Percentiles rank a stretch among this genome's conserved stretches.
These are phyloP conservation scores for Magallana angulata DNA, from an alignment of 1,140 invertebrate genomes.

Conservation along the genomic window DNA sequence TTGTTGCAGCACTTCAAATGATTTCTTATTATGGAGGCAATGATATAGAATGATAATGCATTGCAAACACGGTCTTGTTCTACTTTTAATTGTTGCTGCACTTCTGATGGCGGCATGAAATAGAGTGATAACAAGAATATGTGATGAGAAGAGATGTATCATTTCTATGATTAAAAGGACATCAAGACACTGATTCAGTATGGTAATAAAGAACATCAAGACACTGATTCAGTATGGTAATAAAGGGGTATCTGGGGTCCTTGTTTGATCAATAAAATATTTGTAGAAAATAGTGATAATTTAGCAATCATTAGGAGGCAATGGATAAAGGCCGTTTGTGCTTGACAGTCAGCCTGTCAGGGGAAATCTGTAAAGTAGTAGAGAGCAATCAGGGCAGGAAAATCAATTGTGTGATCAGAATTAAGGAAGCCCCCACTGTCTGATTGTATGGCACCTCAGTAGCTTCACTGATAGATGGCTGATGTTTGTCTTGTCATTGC, in stretches of 20 bases:
- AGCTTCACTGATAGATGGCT: slow-evolving; percentile 28
- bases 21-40: no score
- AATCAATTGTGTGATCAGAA: slow-evolving; percentile 38
- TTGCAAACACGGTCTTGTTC: no score
- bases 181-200: neutral
- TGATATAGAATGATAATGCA: no score
- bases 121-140: no score
- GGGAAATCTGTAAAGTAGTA: slow-evolving; percentile 35
- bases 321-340: slow-evolving; percentile 22
- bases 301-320: slow-evolving; percentile 12
- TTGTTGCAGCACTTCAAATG: no score
- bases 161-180: no score
- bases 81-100: no score
- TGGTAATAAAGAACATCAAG: neutral
- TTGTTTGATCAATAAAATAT: slow-evolving; percentile 11
- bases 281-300: slow-evolving; percentile 5
- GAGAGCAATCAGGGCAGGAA: slow-evolving; percentile 36
- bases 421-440: slow-evolving; percentile 22
- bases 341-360: slow-evolving; percentile 27
- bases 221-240: neutral
- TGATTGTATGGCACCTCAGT: slow-evolving; percentile 22
- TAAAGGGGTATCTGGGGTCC: neutral
- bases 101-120: no score
- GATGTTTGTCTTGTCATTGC: slow-evolving; percentile 24
- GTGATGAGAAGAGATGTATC: no score